These are phyloP conservation scores for Patella vulgata DNA, from an alignment of 1,140 invertebrate genomes.

Conservation along the genomic window DNA sequence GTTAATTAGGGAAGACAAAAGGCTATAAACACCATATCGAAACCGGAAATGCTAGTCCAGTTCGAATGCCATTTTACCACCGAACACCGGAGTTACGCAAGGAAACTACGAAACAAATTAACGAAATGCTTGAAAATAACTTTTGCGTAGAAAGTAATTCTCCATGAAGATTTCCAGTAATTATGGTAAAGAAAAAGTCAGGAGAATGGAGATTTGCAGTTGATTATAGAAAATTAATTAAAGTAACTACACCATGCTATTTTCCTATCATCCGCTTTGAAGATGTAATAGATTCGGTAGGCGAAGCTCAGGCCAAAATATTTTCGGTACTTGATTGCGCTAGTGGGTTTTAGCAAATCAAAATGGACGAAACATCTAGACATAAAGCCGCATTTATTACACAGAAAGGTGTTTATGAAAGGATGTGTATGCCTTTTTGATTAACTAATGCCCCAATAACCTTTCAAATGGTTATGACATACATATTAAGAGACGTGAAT, in stretches of 20 bases:
- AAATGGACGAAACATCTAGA: constrained; percentile 10
- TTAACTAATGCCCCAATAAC: constrained; percentile 16
- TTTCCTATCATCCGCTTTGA: constrained; percentile 10
- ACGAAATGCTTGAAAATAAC: too few relatives aligned
- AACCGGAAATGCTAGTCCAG: too few relatives aligned
- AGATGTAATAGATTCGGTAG: constrained; percentile 7
- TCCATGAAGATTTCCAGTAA: too few relatives aligned
- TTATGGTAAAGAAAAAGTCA: too few relatives aligned
- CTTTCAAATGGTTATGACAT: constrained; percentile 36
- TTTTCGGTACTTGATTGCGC: constrained; percentile 8
- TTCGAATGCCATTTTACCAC: too few relatives aligned
- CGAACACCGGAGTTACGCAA: too few relatives aligned
- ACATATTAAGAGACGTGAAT: constrained; percentile 12
- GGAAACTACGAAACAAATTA: too few relatives aligned
- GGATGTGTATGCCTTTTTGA: constrained; percentile 15
- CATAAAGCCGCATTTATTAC: constrained; percentile 17
- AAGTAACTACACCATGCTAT: background rate
- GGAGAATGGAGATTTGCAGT: constrained; percentile 7
- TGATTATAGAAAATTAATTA: constrained; percentile 7
- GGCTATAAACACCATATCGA: too few relatives aligned
- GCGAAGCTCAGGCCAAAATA: background rate
- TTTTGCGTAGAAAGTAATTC: too few relatives aligned
- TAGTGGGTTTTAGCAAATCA: constrained; percentile 21
- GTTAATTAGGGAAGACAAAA: too few relatives aligned
- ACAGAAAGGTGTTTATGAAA: constrained; percentile 4